phyloP scores from a whole-genome alignment of 2,797 vertebrate species.

The Calcarius lapponicus region DNA sequence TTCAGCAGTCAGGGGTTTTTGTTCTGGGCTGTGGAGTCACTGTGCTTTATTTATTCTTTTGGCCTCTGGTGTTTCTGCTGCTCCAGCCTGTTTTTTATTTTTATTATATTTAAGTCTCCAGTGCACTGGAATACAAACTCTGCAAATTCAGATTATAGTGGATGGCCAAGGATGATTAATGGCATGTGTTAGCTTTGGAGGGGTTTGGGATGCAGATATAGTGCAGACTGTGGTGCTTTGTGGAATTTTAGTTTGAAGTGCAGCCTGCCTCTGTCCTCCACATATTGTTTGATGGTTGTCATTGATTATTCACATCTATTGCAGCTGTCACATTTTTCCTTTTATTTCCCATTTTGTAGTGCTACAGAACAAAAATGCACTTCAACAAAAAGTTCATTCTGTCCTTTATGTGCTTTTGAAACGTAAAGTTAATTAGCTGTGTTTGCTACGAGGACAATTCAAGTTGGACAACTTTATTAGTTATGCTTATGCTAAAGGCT shows the following conservation, averaged over 20 bases:
- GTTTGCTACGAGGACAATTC: background rate
- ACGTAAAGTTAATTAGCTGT: background rate
- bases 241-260: slow-evolving; percentile 34
- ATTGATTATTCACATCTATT: slow-evolving; percentile 7
- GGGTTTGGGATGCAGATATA: slow-evolving; percentile 36
- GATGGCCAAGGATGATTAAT: slow-evolving; percentile 36
- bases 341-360: background rate
- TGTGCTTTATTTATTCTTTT: slow-evolving; percentile 18
- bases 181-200: slow-evolving; percentile 41
- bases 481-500: background rate
- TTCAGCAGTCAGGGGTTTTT: background rate
- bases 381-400: slow-evolving; percentile 3
- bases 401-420: background rate
- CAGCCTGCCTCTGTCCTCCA: background rate
- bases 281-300: background rate
- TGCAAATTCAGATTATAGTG: slow-evolving; percentile 38
- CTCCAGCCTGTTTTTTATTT: slow-evolving; percentile 35
- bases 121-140: slow-evolving; percentile 28
- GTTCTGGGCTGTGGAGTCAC: background rate
- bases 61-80: slow-evolving; percentile 23
- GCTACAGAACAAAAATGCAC: background rate
- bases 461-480: background rate
- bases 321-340: background rate
- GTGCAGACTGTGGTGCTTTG: slow-evolving; percentile 10
- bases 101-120: slow-evolving; percentile 8